Evolutionary conservation across 2,113 vertebrate genomes (phyloP), one percentile per base, ranked within the genome.

Genomic region (Mormoops blainvillei): DNA sequence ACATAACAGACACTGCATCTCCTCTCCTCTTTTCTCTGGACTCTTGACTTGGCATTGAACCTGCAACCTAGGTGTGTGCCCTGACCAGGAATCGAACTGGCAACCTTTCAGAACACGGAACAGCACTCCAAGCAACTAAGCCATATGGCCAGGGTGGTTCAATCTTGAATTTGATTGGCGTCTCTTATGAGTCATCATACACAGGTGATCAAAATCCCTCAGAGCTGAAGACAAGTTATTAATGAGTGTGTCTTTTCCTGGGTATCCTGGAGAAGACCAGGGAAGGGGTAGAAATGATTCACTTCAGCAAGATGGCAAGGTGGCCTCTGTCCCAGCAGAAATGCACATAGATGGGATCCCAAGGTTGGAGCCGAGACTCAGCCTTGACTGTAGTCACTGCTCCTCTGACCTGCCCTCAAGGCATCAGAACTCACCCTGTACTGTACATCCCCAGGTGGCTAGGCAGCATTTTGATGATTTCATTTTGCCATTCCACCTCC

Each of bases 211-310:
- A 91, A 87, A 48, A 95, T 93, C 74, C 71, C 50, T 97, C 67
- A 94, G 94, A 94, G 71, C 41, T 1, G 28, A 48, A 73, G n/a
- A 0, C 18, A 97, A 82, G 82, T 97, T 97, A 89, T 97, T 97
- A 91, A 96, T 87, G 71, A 89, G 93, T 96, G 84, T 65, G 20
- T 93, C 89, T 90, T 89, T 89, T 96, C 87, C 92, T 93, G 91
- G 58, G 63, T 97, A 58, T 91, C 26, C 4, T 97, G 76, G 76
- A 95, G 91, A 97, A 67, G 74, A 89, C 63, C 31, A 77, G 43
- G 93, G 43, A 28, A 96, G 95, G 89, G 88, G 65, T 88, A 52
- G 95, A 52, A 96, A 65, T 33, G 80, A 85, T 86, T 61, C 14
- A 33, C 89, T 95, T 96, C 52, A 88, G 50, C 0, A 0, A 43